Evolutionary conservation across 2,113 vertebrate species (phyloP), one percentile per base, ranked within the genome.

Genomic region (Syngnathus typhle): DNA sequence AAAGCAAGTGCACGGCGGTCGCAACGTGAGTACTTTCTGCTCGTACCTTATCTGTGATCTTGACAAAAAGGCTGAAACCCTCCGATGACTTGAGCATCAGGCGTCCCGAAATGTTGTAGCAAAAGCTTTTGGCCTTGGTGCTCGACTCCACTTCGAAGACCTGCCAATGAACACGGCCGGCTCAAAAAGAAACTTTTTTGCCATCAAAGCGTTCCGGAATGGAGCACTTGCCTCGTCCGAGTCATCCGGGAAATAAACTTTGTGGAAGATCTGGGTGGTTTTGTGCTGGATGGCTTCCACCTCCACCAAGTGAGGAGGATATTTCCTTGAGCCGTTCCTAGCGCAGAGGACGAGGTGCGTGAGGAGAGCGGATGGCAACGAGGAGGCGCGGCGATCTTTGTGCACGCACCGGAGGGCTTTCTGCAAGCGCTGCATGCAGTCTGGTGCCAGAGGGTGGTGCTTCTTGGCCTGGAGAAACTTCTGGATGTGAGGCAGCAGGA

Each of bases 231-330:
- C 97, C 96, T 99, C 96, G 6, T 99, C 96, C 0, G 96, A 95
- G 81, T 98, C 97, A 10, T 98, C 96, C 0, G 97, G 97, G 72
- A 99, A 99, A 84, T 98, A 99, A 77, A 99, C 97, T 80, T 99
- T 99, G 85, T 99, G 97, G 88, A 98, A 99, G 82, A 99, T 98
- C 88, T 99, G 97, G 0, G 96, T 99, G 0, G 97, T 99, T 78
- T 98, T 98, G 88, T 99, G 97, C 82, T 99, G 97, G 82, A 99
- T 99, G 65, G 97, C 97, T 82, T 98, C 97, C 65, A 99, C 97
- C 86, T 99, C 97, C 70, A 99, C 97, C 77, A 98, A 84, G 78
- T 99, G 97, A 23, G 96, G 96, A 0, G 97, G 95, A 60, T 98
- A 99, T 83, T 98, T 99, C 71, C 96, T 93, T 7, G 94, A 95